phyloP scores from a whole-genome alignment of 1,140 invertebrate genomes.

The Sycobia sp. region DNA sequence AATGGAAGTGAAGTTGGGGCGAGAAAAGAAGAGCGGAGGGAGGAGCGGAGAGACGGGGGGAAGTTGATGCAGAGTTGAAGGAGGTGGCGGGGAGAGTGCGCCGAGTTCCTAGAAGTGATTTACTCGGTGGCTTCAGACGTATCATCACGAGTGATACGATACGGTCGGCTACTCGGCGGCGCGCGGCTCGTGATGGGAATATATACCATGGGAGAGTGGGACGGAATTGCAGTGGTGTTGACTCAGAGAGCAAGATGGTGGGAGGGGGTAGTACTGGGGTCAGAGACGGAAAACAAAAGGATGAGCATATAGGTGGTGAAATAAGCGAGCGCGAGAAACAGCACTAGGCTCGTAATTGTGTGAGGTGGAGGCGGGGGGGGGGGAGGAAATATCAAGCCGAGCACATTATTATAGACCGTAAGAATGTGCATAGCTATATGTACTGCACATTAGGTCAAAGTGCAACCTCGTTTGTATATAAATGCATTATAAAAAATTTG shows the following conservation, averaged over 20 bases:
- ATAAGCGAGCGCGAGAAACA: background rate
- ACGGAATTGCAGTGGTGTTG: no score
- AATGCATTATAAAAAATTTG: no score
- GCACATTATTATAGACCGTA: no score
- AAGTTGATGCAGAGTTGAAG: no score
- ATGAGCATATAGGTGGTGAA: no score
- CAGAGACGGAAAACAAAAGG: background rate
- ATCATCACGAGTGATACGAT: slow-evolving; percentile 17
- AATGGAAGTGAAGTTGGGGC: background rate
- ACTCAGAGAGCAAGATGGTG: no score
- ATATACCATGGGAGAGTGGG: slow-evolving; percentile 39
- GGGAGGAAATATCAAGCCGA: no score
- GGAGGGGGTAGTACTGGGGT: slow-evolving; percentile 14
- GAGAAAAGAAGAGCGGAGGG: background rate
- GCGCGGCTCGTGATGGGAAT: slow-evolving; percentile 34
- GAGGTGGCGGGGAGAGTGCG: background rate
- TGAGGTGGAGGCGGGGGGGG: no score
- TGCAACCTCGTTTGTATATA: no score
- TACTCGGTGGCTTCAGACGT: slow-evolving; percentile 5
- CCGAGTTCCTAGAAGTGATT: slow-evolving; percentile 12
- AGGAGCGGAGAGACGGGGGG: background rate
- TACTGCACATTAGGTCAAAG: no score
- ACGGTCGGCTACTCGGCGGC: background rate
- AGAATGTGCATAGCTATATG: no score
- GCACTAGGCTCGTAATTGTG: no score